Evolutionary conservation across 2,888 invertebrate genomes (phyloP).

Genomic region (Morpho deidamia): DNA sequence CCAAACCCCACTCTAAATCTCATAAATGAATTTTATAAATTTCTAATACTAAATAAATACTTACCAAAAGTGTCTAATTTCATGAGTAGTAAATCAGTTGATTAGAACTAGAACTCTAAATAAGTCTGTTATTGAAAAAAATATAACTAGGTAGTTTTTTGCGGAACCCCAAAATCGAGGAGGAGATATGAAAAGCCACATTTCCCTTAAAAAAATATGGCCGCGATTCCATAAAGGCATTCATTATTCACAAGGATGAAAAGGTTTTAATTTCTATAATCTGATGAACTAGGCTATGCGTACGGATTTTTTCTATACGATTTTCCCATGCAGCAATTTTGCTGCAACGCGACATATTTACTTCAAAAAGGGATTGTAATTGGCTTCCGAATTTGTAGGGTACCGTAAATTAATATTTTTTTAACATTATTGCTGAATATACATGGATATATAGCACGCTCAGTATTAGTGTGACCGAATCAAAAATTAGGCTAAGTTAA

Average conservation of each 20-base stretch:
- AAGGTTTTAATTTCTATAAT: conserved; percentile 37
- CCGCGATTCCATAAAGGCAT: conserved; percentile 19
- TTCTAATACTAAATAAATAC: too few relatives aligned
- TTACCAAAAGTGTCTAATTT: too few relatives aligned
- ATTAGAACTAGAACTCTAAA: neutral
- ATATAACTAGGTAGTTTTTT: neutral
- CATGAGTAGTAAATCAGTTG: neutral
- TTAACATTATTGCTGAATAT: too few relatives aligned
- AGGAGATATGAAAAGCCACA: conserved; percentile 5
- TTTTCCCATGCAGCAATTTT: conserved; percentile 9
- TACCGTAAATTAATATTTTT: neutral
- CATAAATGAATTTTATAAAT: too few relatives aligned
- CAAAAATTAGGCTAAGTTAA: too few relatives aligned
- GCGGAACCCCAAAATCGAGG: neutral
- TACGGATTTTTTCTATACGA: conserved; percentile 13
- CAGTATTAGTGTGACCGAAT: too few relatives aligned
- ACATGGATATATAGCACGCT: too few relatives aligned
- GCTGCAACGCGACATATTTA: conserved; percentile 4
- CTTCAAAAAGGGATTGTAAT: conserved; percentile 44
- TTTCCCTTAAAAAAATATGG: conserved; percentile 3
- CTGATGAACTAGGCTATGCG: conserved; percentile 31
- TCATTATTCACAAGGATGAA: conserved; percentile 35
- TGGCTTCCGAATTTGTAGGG: neutral
- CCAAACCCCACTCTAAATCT: too few relatives aligned
- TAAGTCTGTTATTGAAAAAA: neutral